Percentiles rank a stretch among this genome's conserved stretches.
phyloP scores from a whole-genome alignment of 1,140 invertebrate species.

The Goniozus legneri region DNA sequence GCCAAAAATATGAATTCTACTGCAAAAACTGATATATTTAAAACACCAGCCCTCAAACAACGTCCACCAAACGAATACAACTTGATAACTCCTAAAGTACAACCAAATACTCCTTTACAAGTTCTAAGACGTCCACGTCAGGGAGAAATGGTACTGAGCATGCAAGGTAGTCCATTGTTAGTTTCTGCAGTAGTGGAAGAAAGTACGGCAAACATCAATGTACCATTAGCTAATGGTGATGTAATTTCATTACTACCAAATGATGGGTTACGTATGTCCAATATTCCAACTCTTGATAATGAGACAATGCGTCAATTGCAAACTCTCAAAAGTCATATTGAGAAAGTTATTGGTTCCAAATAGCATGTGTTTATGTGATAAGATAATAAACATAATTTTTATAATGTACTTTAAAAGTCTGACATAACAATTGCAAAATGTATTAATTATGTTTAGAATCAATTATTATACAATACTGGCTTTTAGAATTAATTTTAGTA shows the following conservation, averaged over 20 bases:
- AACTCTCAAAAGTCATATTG: slow-evolving; percentile 58
- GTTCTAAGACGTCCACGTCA: slow-evolving; percentile 59
- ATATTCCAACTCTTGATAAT: slow-evolving; percentile 55
- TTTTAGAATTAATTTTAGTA: too few relatives aligned
- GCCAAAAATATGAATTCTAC: background rate
- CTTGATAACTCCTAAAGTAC: slow-evolving; percentile 51
- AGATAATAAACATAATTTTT: too few relatives aligned
- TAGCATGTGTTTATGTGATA: slow-evolving; percentile 10
- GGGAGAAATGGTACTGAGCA: slow-evolving; percentile 66
- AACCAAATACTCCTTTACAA: slow-evolving; percentile 59
- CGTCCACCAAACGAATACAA: slow-evolving; percentile 11
- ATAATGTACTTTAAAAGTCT: too few relatives aligned
- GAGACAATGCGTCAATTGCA: slow-evolving; percentile 55
- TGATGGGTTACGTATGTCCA: slow-evolving; percentile 54
- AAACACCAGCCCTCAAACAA: slow-evolving; percentile 27
- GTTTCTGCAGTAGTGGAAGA: slow-evolving; percentile 52
- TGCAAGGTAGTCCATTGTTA: slow-evolving; percentile 64
- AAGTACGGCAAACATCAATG: slow-evolving; percentile 61
- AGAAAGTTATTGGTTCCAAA: slow-evolving; percentile 50
- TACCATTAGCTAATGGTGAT: slow-evolving; percentile 60
- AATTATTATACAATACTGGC: too few relatives aligned
- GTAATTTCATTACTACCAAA: slow-evolving; percentile 61
- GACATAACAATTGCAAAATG: too few relatives aligned
- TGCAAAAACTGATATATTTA: slow-evolving; percentile 19
- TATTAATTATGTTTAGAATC: too few relatives aligned